These are phyloP conservation scores for Galerucella pusilla DNA, from an alignment of 2,888 invertebrate genomes.

Conservation along the genomic window DNA sequence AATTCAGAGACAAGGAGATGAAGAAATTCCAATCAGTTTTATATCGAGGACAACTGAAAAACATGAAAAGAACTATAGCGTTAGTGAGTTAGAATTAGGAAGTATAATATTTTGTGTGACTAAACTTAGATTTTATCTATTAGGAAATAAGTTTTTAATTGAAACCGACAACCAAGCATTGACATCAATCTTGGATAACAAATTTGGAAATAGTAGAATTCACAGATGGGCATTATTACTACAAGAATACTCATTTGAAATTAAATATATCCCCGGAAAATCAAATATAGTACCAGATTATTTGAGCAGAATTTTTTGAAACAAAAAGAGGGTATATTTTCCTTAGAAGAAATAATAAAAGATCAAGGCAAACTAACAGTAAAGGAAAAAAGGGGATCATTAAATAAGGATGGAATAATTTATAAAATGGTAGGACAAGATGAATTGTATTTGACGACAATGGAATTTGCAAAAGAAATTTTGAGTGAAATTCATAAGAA, in stretches of 20 bases:
- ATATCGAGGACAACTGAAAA: conserved; percentile 16
- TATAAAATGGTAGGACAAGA: conserved; percentile 12
- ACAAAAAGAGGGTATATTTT: no score
- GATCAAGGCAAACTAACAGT: conserved; percentile 20
- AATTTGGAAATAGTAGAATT: conserved; percentile 25
- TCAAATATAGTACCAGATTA: no score
- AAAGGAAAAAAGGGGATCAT: conserved; percentile 13
- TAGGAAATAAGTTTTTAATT: conserved; percentile 8
- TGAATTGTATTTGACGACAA: conserved; percentile 24
- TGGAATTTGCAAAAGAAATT: conserved; percentile 3
- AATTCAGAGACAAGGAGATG: conserved; percentile 9
- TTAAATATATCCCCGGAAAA: no score
- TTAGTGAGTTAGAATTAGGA: conserved; percentile 22
- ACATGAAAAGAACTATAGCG: conserved; percentile 18
- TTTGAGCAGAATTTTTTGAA: not conserved
- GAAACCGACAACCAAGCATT: conserved; percentile 32
- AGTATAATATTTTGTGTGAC: conserved; percentile 19
- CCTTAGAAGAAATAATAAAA: not conserved
- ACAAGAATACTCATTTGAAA: not conserved
- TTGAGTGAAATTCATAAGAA: conserved; percentile 17
- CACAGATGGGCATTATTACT: conserved; percentile 26
- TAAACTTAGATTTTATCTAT: conserved; percentile 23
- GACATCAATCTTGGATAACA: conserved; percentile 12
- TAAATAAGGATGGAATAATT: conserved; percentile 5
- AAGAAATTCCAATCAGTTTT: conserved; percentile 24